A percentile compares a stretch with the other conserved stretches of the same genome.
phyloP scores from a whole-genome alignment of 2,888 invertebrate species.

The Acleris holmiana region DNA sequence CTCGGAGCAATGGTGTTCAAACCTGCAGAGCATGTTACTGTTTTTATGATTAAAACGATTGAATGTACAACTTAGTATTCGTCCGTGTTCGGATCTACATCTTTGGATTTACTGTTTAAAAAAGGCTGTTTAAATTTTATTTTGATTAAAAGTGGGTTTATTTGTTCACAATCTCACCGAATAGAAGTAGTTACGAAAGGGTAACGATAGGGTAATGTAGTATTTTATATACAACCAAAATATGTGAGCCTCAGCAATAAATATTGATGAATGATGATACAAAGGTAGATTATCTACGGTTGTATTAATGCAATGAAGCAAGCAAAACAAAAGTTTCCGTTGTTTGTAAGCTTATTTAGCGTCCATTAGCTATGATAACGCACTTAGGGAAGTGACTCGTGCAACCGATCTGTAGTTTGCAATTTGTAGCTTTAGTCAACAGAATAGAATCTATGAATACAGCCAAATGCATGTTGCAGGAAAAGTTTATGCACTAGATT shows the following conservation, averaged over 20 bases:
- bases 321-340: background rate
- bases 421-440: background rate
- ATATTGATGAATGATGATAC: too few relatives aligned
- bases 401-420: background rate
- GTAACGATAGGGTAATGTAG: too few relatives aligned
- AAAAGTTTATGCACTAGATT: slow-evolving; percentile 28
- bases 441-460: background rate
- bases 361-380: background rate
- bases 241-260: too few relatives aligned
- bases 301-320: background rate
- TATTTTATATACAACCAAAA: too few relatives aligned
- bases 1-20: slow-evolving; percentile 13
- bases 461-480: slow-evolving; percentile 12
- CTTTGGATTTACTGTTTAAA: background rate
- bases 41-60: slow-evolving; percentile 15
- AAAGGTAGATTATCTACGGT: too few relatives aligned
- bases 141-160: too few relatives aligned
- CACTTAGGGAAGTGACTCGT: background rate
- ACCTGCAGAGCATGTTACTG: slow-evolving; percentile 13
- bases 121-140: background rate
- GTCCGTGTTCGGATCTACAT: background rate
- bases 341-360: slow-evolving; percentile 1
- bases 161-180: too few relatives aligned
- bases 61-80: slow-evolving; percentile 12
- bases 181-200: too few relatives aligned